Evolutionary conservation across 2,888 invertebrate genomes (phyloP), one percentile per base, ranked within the genome.

Genomic region (Sclerodermus sp.): DNA sequence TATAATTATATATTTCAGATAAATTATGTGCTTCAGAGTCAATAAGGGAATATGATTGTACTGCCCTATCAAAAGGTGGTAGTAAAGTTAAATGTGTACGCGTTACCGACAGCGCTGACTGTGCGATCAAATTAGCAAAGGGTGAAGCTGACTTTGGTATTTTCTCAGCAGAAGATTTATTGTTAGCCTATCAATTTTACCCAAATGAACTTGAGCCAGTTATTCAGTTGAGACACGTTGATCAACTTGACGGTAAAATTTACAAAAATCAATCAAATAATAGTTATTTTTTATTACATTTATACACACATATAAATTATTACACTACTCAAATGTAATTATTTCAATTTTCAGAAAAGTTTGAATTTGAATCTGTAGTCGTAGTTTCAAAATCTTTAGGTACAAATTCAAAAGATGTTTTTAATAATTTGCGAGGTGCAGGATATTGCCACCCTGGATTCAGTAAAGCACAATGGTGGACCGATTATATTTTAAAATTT

Each of bases 401-500:
- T 84, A 0, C 76, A 88, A 1, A 84, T 87, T 0, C 80, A 80
- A 0, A 67, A 12, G 74, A 68, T 18, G 81, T 82, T 61, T 70
- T 86, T 1, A 73, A 74, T 1, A 81, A 80, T 10, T 75, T 87
- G 0, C 76, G 75, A 13, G 82, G 82, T 1, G 81, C 79, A 4
- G 82, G 81, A 13, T 83, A 84, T 69, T 88, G 88, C 58, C 88
- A 88, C 73, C 87, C 87, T 0, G 88, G 88, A 0, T 80, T 86
- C 39, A 81, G 81, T 34, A 79, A 81, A 46, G 66, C 79, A 0
- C 83, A 81, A 45, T 76, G 80, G 18, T 84, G 86, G 82, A 84
- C 84, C 1, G 85, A 84, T 16, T 76, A 83, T 17, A 81, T 87
- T 4, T 74, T 87, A 41, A 85, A 84, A 71, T 79, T 82, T 51